phyloP scores from a whole-genome alignment of 2,797 vertebrate genomes.

The Poeciliopsis gracilis region DNA sequence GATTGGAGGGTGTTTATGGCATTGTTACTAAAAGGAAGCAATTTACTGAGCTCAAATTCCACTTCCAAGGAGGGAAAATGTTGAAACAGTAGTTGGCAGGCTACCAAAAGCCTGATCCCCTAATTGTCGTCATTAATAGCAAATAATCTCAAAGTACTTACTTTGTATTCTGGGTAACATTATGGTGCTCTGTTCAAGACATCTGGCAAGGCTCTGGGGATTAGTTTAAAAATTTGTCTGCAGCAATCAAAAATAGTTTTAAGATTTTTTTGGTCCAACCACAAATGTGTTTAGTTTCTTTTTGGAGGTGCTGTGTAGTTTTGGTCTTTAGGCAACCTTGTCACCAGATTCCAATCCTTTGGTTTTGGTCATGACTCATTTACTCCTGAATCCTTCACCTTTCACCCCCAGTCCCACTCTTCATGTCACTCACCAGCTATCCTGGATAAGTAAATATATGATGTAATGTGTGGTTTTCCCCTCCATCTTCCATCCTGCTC shows the following conservation, averaged over 20 bases:
- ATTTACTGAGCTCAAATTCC: conserved; percentile 76
- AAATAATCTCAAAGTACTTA: conserved; percentile 74
- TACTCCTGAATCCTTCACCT: conserved; percentile 79
- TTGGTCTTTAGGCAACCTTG: conserved; percentile 67
- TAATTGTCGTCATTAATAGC: conserved; percentile 80
- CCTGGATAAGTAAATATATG: conserved; percentile 78
- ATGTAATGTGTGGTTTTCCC: conserved; percentile 75
- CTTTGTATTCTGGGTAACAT: conserved; percentile 70
- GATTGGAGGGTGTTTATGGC: conserved; percentile 73
- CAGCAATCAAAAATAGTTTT: conserved; percentile 57
- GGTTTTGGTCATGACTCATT: conserved; percentile 80
- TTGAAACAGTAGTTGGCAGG: conserved; percentile 78
- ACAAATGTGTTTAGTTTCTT: conserved; percentile 32
- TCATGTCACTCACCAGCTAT: conserved; percentile 63
- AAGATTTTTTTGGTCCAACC: conserved; percentile 25
- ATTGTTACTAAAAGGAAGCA: conserved; percentile 77
- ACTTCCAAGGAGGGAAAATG: conserved; percentile 62
- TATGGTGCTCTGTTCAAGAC: conserved; percentile 65
- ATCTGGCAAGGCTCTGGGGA: conserved; percentile 70
- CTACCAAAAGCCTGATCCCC: conserved; percentile 69
- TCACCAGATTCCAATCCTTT: conserved; percentile 62
- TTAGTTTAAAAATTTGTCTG: conserved; percentile 66
- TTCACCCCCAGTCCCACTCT: conserved; percentile 72
- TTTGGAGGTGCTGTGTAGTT: conserved; percentile 47
- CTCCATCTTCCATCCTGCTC: conserved; percentile 40